Percentiles rank a stretch among this genome's conserved stretches.
Evolutionary conservation across 2,888 invertebrate species (phyloP).

Genomic region (Luperina nickerlii): DNA sequence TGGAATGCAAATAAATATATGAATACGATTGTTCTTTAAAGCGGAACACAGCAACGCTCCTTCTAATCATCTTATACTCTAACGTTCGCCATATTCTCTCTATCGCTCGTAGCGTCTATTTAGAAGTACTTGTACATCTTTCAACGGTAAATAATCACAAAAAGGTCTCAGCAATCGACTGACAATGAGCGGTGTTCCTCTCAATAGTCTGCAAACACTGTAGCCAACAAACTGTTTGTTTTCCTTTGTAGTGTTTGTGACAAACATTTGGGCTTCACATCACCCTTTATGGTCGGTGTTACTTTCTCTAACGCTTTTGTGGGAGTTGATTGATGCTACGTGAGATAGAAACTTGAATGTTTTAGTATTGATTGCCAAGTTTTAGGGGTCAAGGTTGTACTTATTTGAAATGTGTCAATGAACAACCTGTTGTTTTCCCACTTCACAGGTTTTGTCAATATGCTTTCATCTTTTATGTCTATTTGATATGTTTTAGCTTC

Average conservation of each 20-base stretch:
- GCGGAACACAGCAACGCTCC: no score
- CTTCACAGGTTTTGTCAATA: neutral
- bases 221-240: slow-evolving; percentile 33
- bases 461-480: no score
- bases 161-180: slow-evolving; percentile 17
- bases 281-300: slow-evolving; percentile 18
- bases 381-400: slow-evolving; percentile 12
- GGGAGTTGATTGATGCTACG: slow-evolving; percentile 14
- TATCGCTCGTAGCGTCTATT: neutral
- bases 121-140: neutral
- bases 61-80: neutral
- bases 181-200: slow-evolving; percentile 20
- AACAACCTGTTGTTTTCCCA: neutral
- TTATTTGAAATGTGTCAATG: neutral
- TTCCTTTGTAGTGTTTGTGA: slow-evolving; percentile 22
- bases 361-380: slow-evolving; percentile 21
- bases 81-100: neutral
- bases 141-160: slow-evolving; percentile 24
- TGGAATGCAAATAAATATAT: no score
- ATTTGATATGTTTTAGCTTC: neutral
- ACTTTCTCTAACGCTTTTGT: slow-evolving; percentile 5
- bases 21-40: neutral
- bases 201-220: slow-evolving; percentile 25
- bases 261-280: slow-evolving; percentile 31
- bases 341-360: neutral